Evolutionary conservation across 2,888 invertebrate genomes (phyloP).

Genomic region (Epistrophella euchroma): DNA sequence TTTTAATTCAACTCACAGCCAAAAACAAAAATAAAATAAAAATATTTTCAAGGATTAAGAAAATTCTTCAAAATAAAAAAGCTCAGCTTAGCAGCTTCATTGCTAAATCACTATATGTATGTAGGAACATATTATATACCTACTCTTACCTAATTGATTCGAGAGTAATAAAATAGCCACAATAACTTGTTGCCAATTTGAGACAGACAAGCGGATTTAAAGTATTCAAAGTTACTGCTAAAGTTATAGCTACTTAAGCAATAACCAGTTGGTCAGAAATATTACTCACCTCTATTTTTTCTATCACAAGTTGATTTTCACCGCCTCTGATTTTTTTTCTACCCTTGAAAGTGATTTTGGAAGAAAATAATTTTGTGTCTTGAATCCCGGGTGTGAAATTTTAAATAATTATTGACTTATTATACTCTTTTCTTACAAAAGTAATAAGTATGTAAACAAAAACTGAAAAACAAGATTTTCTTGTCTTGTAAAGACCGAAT

Average conservation of each 20-base stretch:
- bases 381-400: not conserved
- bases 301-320: slow-evolving; percentile 20
- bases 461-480: slow-evolving; percentile 42
- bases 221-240: not conserved
- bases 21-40: not conserved
- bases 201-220: slow-evolving; percentile 4
- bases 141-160: slow-evolving; percentile 12
- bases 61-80: slow-evolving; percentile 4
- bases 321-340: slow-evolving; percentile 9
- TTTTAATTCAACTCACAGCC: not conserved
- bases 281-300: slow-evolving; percentile 52
- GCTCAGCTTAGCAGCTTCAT: not conserved
- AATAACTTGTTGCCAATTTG: slow-evolving; percentile 16
- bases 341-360: slow-evolving; percentile 22
- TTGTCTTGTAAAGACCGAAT: slow-evolving; percentile 15
- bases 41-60: slow-evolving; percentile 3
- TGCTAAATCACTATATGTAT: not conserved
- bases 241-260: not conserved
- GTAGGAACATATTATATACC: not conserved
- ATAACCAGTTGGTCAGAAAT: slow-evolving; percentile 27
- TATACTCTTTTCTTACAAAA: slow-evolving; percentile 18
- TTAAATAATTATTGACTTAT: not conserved
- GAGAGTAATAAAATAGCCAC: not conserved
- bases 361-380: not conserved
- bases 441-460: not conserved